Evolutionary conservation across 2,888 invertebrate species (phyloP).

Genomic region (Phragmatobia fuliginosa): DNA sequence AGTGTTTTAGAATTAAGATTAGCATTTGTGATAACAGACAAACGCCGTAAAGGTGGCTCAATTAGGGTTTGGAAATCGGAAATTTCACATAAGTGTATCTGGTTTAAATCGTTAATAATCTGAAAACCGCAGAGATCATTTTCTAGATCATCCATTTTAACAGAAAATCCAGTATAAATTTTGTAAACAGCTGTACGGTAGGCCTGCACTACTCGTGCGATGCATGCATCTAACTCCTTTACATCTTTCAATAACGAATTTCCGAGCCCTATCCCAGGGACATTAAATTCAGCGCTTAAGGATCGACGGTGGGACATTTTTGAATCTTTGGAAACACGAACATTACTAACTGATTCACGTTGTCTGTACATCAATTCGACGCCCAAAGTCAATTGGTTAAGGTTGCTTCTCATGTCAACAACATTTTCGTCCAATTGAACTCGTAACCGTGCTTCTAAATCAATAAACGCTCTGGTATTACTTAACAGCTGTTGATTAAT

Average conservation of each 20-base stretch:
- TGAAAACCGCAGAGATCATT: conserved; percentile 52
- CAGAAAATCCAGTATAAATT: conserved; percentile 61
- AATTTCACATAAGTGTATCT: conserved; percentile 25
- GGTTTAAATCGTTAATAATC: conserved; percentile 29
- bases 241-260: conserved; percentile 43
- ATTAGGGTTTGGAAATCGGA: conserved; percentile 54
- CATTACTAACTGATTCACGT: conserved; percentile 44
- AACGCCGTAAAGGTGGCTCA: conserved; percentile 49
- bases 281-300: conserved; percentile 38
- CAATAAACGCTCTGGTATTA: conserved; percentile 69
- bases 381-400: conserved; percentile 69
- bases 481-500: conserved; percentile 77
- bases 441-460: conserved; percentile 68
- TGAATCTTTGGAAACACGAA: conserved; percentile 47
- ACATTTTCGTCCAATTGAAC: conserved; percentile 63
- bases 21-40: conserved; percentile 46
- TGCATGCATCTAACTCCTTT: conserved; percentile 59
- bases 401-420: conserved; percentile 57
- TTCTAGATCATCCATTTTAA: conserved; percentile 59
- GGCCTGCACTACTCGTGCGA: conserved; percentile 60
- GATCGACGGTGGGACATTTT: conserved; percentile 40
- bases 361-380: conserved; percentile 44
- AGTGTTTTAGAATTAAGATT: conserved; percentile 37
- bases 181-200: conserved; percentile 64
- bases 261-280: conserved; percentile 34